Percentiles rank a stretch among this genome's conserved stretches.
Evolutionary conservation across 2,113 vertebrate species (phyloP).

Genomic region (Rana temporaria): DNA sequence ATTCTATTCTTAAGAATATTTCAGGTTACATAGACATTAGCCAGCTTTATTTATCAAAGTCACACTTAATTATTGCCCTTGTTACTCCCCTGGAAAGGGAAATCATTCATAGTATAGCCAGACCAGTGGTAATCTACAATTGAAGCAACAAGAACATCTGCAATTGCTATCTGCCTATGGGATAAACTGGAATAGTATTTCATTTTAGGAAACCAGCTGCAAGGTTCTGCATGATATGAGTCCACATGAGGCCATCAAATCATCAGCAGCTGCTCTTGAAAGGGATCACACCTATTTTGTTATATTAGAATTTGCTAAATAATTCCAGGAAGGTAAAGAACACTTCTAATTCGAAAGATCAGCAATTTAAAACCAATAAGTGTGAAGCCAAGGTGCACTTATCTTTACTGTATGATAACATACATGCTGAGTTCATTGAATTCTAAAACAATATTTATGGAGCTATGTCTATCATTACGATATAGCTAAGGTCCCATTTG

Average conservation of each 20-base stretch:
- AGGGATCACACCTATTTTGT: constrained; percentile 24
- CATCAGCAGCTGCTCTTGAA: constrained; percentile 25
- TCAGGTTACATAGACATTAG: constrained; percentile 55
- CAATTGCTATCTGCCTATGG: constrained; percentile 30
- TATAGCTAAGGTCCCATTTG: constrained; percentile 31
- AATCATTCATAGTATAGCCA: constrained; percentile 9
- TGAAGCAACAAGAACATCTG: constrained; percentile 36
- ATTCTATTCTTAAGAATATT: constrained; percentile 55
- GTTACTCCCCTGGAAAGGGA: constrained; percentile 43
- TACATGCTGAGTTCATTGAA: background rate
- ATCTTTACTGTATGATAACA: background rate
- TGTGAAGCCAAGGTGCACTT: background rate
- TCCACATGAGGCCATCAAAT: constrained; percentile 10
- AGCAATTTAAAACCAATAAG: constrained; percentile 5
- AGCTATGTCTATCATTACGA: constrained; percentile 28
- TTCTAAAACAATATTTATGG: constrained; percentile 36
- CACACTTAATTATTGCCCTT: constrained; percentile 38
- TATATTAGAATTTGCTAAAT: background rate
- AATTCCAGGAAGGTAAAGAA: background rate
- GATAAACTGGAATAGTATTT: constrained; percentile 29
- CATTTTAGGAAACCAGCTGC: constrained; percentile 21
- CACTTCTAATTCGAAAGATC: constrained; percentile 1
- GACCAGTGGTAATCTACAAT: constrained; percentile 27
- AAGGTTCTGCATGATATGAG: constrained; percentile 26
- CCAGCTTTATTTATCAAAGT: constrained; percentile 44